Percentiles rank a stretch among this genome's conserved stretches.
phyloP scores from a whole-genome alignment of 2,888 invertebrate species.

The Thalpophila matura region DNA sequence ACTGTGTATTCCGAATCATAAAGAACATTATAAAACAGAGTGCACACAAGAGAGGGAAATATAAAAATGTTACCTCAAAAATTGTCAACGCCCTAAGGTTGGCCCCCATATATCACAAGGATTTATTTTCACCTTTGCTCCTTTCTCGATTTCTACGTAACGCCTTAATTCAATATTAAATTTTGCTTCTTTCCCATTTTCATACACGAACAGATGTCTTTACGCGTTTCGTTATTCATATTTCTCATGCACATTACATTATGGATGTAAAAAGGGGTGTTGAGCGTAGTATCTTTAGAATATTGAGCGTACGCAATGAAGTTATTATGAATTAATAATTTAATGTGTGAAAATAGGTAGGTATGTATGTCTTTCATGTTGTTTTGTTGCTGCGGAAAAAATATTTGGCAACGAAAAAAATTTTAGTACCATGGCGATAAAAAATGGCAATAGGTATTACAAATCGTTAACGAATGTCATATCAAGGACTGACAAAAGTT shows the following conservation, averaged over 20 bases:
- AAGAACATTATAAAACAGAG: slow-evolving; percentile 58
- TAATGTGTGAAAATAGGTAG: slow-evolving; percentile 16
- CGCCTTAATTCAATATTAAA: slow-evolving; percentile 91
- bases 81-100: slow-evolving; percentile 85
- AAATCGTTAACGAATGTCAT: not conserved
- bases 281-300: slow-evolving; percentile 49
- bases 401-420: not conserved
- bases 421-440: not conserved
- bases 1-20: slow-evolving; percentile 38
- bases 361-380: not conserved
- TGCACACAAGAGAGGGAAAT: slow-evolving; percentile 65
- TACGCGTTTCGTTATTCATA: slow-evolving; percentile 87
- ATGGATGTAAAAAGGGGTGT: slow-evolving; percentile 62
- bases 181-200: slow-evolving; percentile 82
- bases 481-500: not conserved
- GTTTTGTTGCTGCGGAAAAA: not conserved
- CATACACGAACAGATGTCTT: slow-evolving; percentile 84
- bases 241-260: slow-evolving; percentile 80
- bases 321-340: slow-evolving; percentile 59
- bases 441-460: too few relatives aligned
- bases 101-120: slow-evolving; percentile 85
- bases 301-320: slow-evolving; percentile 61
- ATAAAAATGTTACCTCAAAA: slow-evolving; percentile 85
- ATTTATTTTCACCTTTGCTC: slow-evolving; percentile 88
- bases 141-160: slow-evolving; percentile 88